phyloP scores from a whole-genome alignment of 2,888 invertebrate species.

The Leucozona laternaria region DNA sequence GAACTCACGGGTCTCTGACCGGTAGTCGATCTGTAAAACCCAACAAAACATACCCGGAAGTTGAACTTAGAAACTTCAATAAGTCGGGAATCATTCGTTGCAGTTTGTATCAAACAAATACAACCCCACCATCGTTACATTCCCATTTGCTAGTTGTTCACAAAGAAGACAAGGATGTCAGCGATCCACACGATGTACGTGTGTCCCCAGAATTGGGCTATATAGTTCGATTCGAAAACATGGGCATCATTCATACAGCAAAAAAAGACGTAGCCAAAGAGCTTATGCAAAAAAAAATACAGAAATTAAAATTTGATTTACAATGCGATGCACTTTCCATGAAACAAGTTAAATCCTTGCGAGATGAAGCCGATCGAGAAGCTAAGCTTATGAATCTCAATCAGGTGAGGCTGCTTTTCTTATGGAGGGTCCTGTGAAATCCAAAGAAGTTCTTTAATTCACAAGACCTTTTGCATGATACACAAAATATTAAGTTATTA shows the following conservation, averaged over 20 bases:
- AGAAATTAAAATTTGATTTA: slow-evolving; percentile 82
- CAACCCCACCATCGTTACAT: slow-evolving; percentile 85
- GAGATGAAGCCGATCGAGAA: slow-evolving; percentile 85
- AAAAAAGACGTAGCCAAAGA: slow-evolving; percentile 90
- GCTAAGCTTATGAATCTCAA: slow-evolving; percentile 90
- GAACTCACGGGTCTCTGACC: slow-evolving; percentile 91
- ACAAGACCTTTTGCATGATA: neutral
- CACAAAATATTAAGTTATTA: neutral
- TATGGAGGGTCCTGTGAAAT: neutral
- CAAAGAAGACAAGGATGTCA: slow-evolving; percentile 86
- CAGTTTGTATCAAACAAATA: slow-evolving; percentile 87
- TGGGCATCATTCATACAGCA: slow-evolving; percentile 94
- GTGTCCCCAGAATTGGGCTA: slow-evolving; percentile 86
- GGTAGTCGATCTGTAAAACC: slow-evolving; percentile 86
- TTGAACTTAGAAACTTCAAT: slow-evolving; percentile 87
- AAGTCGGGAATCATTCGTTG: slow-evolving; percentile 89
- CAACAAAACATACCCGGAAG: slow-evolving; percentile 89
- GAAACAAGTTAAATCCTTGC: slow-evolving; percentile 78
- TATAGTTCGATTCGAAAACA: slow-evolving; percentile 90
- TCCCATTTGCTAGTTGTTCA: slow-evolving; percentile 89
- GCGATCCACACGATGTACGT: slow-evolving; percentile 87
- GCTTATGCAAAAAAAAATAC: slow-evolving; percentile 86
- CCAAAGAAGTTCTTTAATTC: neutral
- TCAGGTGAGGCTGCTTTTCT: slow-evolving; percentile 84
- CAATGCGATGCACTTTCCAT: slow-evolving; percentile 79